Evolutionary conservation across 2,113 vertebrate species (phyloP).

Genomic region (Nannospalax galili): DNA sequence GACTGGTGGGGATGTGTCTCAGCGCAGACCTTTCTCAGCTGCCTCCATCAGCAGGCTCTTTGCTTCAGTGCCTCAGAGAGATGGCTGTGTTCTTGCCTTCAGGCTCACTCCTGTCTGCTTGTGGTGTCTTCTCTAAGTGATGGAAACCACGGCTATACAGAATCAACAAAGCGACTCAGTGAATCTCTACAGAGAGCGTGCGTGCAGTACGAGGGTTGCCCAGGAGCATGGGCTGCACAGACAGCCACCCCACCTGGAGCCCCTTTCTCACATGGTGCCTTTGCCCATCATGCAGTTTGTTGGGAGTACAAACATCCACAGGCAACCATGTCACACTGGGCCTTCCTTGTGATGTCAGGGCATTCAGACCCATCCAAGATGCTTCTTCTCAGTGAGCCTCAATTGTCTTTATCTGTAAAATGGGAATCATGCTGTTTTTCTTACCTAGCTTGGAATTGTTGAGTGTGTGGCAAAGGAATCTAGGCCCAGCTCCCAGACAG

Average conservation of each 20-base stretch:
- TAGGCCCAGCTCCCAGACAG: not conserved
- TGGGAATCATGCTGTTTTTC: not conserved
- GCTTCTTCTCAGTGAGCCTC: not conserved
- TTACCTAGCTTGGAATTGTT: not conserved
- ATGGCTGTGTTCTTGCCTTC: slow-evolving; percentile 20
- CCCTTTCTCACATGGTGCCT: not conserved
- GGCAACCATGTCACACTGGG: not conserved
- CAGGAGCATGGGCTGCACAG: not conserved
- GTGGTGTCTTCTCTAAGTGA: not conserved
- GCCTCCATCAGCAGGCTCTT: not conserved
- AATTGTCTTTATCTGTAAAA: not conserved
- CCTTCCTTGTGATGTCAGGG: not conserved
- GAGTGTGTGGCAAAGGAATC: not conserved
- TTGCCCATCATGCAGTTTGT: not conserved
- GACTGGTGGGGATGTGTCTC: not conserved
- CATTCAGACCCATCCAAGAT: not conserved
- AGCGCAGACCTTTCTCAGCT: not conserved
- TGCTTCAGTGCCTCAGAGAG: not conserved
- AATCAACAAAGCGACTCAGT: not conserved
- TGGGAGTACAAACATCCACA: not conserved
- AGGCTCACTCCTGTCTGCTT: not conserved
- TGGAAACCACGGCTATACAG: not conserved
- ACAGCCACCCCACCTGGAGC: not conserved
- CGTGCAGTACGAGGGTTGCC: not conserved
- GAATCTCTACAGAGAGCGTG: not conserved